Evolutionary conservation across 2,113 vertebrate genomes (phyloP).

Genomic region (Cyprinus carpio): DNA sequence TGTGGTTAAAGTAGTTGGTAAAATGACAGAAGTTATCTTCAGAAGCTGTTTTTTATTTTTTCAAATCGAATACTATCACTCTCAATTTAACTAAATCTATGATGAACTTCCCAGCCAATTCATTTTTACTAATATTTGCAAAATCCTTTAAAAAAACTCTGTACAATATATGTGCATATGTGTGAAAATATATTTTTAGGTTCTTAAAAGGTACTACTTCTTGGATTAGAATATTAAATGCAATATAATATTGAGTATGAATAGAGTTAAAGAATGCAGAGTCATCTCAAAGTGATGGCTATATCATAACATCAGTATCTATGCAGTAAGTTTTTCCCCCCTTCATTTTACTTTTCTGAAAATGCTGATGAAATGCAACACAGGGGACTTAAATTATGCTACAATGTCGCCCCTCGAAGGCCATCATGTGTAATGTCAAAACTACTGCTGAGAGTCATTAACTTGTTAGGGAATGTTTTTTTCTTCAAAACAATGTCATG

Average conservation of each 20-base stretch:
- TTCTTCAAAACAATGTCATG: neutral
- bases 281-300: neutral
- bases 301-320: neutral
- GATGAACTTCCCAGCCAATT: too few relatives aligned
- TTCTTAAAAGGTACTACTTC: neutral
- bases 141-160: too few relatives aligned
- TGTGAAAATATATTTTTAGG: neutral
- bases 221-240: neutral
- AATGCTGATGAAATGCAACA: neutral
- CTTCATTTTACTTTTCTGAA: neutral
- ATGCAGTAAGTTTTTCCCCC: neutral
- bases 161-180: neutral
- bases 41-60: too few relatives aligned
- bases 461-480: neutral
- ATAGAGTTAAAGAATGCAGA: neutral
- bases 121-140: too few relatives aligned
- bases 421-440: neutral
- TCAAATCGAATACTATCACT: too few relatives aligned
- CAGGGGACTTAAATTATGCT: neutral
- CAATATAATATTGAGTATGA: neutral
- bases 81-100: too few relatives aligned
- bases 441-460: neutral
- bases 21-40: neutral
- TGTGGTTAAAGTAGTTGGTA: neutral
- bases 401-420: conserved; percentile 25